phyloP scores from a whole-genome alignment of 1,140 invertebrate species.

The Sycobia sp. region DNA sequence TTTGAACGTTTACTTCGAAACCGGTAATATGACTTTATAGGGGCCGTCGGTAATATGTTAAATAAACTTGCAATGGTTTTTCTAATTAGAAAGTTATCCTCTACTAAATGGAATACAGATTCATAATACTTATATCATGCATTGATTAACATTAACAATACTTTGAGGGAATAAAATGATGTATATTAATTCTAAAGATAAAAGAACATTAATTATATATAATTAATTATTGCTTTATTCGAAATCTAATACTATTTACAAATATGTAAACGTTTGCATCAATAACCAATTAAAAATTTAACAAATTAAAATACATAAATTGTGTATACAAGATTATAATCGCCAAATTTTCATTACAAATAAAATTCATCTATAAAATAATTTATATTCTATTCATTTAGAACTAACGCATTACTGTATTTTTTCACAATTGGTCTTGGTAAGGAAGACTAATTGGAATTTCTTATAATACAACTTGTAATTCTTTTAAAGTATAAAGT shows the following conservation, averaged over 20 bases:
- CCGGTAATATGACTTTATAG: too few relatives aligned
- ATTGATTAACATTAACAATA: too few relatives aligned
- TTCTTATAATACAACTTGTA: conserved; percentile 7
- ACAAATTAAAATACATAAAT: conserved; percentile 23
- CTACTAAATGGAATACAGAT: too few relatives aligned
- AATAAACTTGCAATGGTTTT: too few relatives aligned
- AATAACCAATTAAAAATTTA: conserved; percentile 16
- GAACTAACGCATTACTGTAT: background rate
- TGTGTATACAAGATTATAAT: conserved; percentile 24
- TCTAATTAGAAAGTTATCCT: too few relatives aligned
- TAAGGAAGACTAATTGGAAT: conserved; percentile 25
- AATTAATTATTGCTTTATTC: conserved; percentile 24
- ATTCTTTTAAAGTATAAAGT: background rate
- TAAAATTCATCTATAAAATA: conserved; percentile 19
- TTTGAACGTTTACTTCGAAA: too few relatives aligned
- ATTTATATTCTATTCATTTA: conserved; percentile 14
- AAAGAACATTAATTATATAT: too few relatives aligned
- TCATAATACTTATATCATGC: too few relatives aligned
- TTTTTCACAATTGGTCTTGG: conserved; percentile 10
- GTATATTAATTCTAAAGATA: too few relatives aligned
- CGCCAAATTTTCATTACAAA: conserved; percentile 5
- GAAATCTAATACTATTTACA: conserved; percentile 23
- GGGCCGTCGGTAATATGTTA: too few relatives aligned
- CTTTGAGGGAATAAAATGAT: too few relatives aligned
- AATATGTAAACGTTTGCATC: conserved; percentile 17